phyloP scores from a whole-genome alignment of 1,140 invertebrate species.

The Anoplolepis gracilipes region DNA sequence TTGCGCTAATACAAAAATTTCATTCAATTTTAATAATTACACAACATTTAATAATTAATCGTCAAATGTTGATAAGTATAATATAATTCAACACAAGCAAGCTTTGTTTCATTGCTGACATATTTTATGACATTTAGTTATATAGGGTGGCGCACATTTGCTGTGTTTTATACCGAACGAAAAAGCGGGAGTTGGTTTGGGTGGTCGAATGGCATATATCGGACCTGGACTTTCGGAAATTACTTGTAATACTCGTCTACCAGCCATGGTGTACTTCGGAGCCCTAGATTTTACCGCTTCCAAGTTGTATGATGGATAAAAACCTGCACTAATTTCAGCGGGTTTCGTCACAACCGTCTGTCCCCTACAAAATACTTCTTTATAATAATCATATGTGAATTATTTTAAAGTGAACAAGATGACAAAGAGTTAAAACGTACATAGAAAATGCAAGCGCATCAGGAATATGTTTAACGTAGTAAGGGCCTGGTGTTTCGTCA shows the following conservation, averaged over 20 bases:
- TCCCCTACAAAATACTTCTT: constrained; percentile 45
- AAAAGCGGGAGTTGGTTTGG: constrained; percentile 30
- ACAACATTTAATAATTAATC: background rate
- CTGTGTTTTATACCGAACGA: constrained; percentile 70
- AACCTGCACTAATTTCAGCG: background rate
- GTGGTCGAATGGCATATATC: constrained; percentile 21
- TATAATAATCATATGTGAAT: background rate
- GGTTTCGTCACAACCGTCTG: background rate
- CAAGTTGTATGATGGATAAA: background rate
- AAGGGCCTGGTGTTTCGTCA: constrained; percentile 73
- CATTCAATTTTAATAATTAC: background rate
- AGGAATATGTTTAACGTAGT: constrained; percentile 54
- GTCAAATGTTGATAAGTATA: background rate
- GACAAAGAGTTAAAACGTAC: constrained; percentile 51
- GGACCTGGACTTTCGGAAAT: constrained; percentile 64
- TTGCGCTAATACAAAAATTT: background rate
- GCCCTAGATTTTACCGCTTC: constrained; percentile 7
- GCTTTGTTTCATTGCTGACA: constrained; percentile 45
- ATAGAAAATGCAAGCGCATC: constrained; percentile 74
- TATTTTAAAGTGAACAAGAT: background rate
- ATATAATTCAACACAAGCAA: background rate
- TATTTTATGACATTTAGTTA: constrained; percentile 63
- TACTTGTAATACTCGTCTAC: background rate
- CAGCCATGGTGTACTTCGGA: constrained; percentile 30
- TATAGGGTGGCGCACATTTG: constrained; percentile 62